A percentile compares a stretch with the other conserved stretches of the same genome.
Evolutionary conservation across 2,113 vertebrate genomes (phyloP).

Genomic region (Phyllostomus discolor): DNA sequence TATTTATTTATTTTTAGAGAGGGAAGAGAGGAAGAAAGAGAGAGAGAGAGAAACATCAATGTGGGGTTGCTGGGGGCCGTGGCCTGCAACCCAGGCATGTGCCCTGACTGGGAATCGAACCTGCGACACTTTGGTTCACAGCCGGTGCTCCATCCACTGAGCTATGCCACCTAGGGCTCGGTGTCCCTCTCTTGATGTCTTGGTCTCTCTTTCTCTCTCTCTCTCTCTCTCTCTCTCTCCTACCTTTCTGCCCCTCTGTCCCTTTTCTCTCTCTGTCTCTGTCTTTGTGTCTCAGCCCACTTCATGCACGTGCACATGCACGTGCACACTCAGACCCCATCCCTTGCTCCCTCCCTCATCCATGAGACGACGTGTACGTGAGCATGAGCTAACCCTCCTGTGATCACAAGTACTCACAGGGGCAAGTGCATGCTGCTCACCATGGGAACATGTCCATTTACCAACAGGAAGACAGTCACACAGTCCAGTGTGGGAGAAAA

Average conservation of each 20-base stretch:
- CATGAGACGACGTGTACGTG: rapidly evolving
- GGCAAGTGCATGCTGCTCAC: not conserved
- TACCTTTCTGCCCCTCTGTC: too few species aligned
- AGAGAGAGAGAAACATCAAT: too few species aligned
- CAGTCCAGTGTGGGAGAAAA: not conserved
- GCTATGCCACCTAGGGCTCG: too few species aligned
- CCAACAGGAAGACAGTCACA: not conserved
- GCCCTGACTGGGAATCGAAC: too few species aligned
- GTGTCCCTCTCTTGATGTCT: not conserved
- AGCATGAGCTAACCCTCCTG: not conserved
- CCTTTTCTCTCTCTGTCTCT: not conserved
- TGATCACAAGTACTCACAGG: not conserved
- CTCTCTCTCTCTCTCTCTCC: not conserved
- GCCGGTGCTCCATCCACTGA: too few species aligned
- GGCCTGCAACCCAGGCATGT: too few species aligned
- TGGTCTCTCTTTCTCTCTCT: not conserved
- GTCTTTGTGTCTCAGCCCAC: not conserved
- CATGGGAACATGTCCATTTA: not conserved
- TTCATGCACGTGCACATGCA: rapidly evolving
- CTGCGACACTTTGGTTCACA: too few species aligned
- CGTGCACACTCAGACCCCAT: rapidly evolving
- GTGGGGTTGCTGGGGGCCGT: too few species aligned
- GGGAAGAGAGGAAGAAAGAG: too few species aligned
- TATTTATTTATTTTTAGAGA: too few species aligned
- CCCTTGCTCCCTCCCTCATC: not conserved